Evolutionary conservation across 2,797 vertebrate species (phyloP), one percentile per base, ranked within the genome.

Genomic region (Sebastes baramenuke): DNA sequence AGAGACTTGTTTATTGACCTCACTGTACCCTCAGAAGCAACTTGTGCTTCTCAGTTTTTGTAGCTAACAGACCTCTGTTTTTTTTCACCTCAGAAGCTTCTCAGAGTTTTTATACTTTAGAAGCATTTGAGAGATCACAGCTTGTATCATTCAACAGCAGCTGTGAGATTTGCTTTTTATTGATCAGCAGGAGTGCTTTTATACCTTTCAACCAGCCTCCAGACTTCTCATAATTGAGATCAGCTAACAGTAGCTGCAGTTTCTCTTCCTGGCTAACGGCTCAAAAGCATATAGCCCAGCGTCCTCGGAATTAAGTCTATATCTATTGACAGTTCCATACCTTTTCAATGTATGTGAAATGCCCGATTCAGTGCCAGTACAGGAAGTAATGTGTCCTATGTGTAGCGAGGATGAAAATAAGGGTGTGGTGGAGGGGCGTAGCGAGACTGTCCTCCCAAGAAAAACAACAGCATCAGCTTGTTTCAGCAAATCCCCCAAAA

Each of bases 1-100:
- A 36, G 18, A 64, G 22, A 55, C 25, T 12, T 75, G 60, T 74
- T 62, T 61, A 52, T 71, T 78, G 75, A 81, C 61, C 83, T 79
- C 12, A 38, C 62, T 58, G 46, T 25, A 52, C 49, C 36, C 30
- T 30, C 10, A 36, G 42, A 59, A 54, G 29, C 32, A 65, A 20
- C 42, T 52, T 3, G 24, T 16, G 42, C 38, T 46, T 65, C 24
- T 76, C 22, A 27, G 42, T 67, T 58, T 75, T 24, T 49, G 29
- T 30, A 54, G 10, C 62, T 36, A 10, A 52, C 34, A 34, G 54
- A 71, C 64, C 62, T 49, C 46, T 49, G 46, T 49, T 49, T 49
- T 49, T 56, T 72, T 54, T 16, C 9, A 34, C 65, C 46, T 77
- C 29, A 67, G 24, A 81, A 61, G 59, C 52, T 29, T 67, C 20